Evolutionary conservation across 2,113 vertebrate species (phyloP).

Genomic region (Mystacornis crossleyi): DNA sequence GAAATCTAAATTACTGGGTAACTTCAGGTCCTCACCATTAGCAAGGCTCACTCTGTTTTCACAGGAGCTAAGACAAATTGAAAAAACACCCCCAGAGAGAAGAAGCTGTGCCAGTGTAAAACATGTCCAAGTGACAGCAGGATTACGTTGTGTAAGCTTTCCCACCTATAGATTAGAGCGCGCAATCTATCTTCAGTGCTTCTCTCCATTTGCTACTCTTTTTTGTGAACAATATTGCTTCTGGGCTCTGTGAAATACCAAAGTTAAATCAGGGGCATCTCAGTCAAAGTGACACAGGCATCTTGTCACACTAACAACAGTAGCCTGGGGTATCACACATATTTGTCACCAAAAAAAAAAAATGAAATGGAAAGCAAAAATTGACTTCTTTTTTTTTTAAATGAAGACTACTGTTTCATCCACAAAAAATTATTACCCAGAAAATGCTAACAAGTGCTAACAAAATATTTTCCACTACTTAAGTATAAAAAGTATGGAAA

Average conservation of each 20-base stretch:
- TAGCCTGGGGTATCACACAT: background rate
- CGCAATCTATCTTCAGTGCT: background rate
- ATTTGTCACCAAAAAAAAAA: background rate
- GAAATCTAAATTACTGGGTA: background rate
- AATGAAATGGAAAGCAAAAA: background rate
- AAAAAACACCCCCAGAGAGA: background rate
- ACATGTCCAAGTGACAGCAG: background rate
- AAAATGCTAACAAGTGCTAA: accelerated
- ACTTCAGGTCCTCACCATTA: background rate
- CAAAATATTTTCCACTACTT: background rate
- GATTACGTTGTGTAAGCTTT: background rate
- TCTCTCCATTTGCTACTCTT: background rate
- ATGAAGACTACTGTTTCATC: background rate
- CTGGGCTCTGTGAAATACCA: background rate
- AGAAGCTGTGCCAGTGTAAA: background rate
- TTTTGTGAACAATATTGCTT: background rate
- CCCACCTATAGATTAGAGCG: background rate
- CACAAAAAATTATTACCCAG: background rate
- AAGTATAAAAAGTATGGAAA: background rate
- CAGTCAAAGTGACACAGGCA: background rate
- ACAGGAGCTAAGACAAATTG: background rate
- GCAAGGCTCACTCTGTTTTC: background rate
- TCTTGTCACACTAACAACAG: background rate
- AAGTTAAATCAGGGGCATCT: background rate
- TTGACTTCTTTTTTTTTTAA: background rate